Evolutionary conservation across 2,888 invertebrate species (phyloP).

Genomic region (Rhamphomyia laevipes): DNA sequence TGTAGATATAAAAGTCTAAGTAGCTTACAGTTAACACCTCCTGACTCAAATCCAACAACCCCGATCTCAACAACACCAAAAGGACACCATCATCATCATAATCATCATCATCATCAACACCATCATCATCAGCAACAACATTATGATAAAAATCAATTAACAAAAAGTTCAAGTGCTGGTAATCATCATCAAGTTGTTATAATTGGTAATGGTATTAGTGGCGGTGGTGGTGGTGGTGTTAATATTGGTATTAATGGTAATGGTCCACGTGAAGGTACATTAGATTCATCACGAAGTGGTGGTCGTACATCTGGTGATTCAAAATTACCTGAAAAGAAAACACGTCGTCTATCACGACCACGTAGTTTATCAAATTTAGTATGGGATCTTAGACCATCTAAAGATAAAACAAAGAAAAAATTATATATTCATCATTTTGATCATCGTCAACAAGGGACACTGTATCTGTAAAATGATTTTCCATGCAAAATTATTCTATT

Average conservation of each 20-base stretch:
- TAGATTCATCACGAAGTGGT: constrained; percentile 81
- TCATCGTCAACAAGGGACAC: constrained; percentile 38
- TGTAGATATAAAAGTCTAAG: constrained; percentile 37
- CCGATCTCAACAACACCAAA: constrained; percentile 37
- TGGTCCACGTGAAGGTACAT: constrained; percentile 55
- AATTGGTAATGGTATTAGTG: constrained; percentile 9
- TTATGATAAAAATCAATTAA: constrained; percentile 19
- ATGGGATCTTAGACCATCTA: constrained; percentile 53
- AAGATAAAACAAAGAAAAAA: constrained; percentile 39
- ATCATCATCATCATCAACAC: constrained; percentile 20
- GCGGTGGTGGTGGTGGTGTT: constrained; percentile 5
- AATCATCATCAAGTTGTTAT: constrained; percentile 13
- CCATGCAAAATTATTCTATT: not conserved
- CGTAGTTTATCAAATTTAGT: constrained; percentile 79
- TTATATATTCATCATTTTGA: constrained; percentile 38
- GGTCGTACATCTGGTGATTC: constrained; percentile 79
- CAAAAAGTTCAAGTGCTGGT: constrained; percentile 35
- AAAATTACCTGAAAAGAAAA: constrained; percentile 68
- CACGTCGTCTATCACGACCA: constrained; percentile 68
- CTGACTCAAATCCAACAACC: constrained; percentile 33
- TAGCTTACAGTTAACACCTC: constrained; percentile 35
- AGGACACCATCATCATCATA: constrained; percentile 19
- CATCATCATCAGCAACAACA: constrained; percentile 15
- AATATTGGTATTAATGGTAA: constrained; percentile 9
- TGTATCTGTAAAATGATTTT: constrained; percentile 30